phyloP scores from a whole-genome alignment of 2,888 invertebrate species.

The Epistrophe grossulariae region DNA sequence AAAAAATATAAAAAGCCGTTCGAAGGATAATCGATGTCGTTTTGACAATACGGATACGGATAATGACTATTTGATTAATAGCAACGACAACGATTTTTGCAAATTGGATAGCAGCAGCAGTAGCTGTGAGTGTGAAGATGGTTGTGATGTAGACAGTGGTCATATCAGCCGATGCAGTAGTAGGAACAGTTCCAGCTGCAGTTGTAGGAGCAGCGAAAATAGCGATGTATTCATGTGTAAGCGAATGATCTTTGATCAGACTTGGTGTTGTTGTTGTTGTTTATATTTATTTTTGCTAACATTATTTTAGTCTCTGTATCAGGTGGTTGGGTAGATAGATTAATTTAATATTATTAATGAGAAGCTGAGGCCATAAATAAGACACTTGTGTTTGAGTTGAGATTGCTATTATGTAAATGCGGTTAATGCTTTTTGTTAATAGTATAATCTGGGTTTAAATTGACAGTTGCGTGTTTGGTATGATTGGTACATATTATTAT shows the following conservation, averaged over 20 bases:
- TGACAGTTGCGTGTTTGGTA: conserved; percentile 18
- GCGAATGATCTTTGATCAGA: conserved; percentile 39
- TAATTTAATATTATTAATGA: conserved; percentile 62
- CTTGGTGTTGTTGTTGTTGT: conserved; percentile 23
- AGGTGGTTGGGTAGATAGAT: conserved; percentile 38
- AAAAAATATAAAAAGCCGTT: conserved; percentile 35
- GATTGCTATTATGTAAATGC: conserved; percentile 63
- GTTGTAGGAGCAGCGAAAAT: conserved; percentile 56
- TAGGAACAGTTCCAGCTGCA: conserved; percentile 59
- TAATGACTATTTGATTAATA: conserved; percentile 55
- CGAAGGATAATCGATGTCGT: conserved; percentile 48
- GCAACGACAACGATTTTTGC: conserved; percentile 49
- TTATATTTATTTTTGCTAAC: conserved; percentile 39
- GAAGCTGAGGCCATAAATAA: conserved; percentile 61
- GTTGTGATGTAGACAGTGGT: conserved; percentile 64
- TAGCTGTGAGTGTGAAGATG: conserved; percentile 50
- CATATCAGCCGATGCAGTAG: conserved; percentile 69
- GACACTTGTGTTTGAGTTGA: conserved; percentile 5
- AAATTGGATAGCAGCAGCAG: conserved; percentile 47
- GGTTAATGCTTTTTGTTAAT: conserved; percentile 27
- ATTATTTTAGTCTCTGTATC: conserved; percentile 27
- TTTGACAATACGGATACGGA: conserved; percentile 61
- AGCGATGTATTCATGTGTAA: conserved; percentile 73
- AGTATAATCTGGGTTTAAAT: conserved; percentile 2
- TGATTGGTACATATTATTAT: neutral